A percentile compares a stretch with the other conserved stretches of the same genome.
phyloP scores from a whole-genome alignment of 2,797 vertebrate genomes.

The Pantherophis alleghaniensis region DNA sequence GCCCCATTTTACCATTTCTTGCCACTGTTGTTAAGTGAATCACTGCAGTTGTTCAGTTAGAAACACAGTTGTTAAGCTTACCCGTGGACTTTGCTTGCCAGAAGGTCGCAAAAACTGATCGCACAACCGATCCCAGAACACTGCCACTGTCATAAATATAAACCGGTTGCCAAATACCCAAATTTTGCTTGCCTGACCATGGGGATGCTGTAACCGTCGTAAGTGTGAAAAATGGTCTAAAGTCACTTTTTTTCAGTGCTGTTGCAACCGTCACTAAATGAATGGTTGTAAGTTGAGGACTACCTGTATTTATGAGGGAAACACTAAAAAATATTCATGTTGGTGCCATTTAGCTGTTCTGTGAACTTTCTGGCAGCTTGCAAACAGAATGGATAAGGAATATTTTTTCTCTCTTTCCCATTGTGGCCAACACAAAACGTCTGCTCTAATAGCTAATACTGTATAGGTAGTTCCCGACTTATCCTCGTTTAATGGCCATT shows the following conservation, averaged over 20 bases:
- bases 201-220: not conserved
- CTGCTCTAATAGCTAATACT: not conserved
- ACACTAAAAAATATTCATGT: not conserved
- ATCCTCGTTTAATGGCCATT: not conserved
- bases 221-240: too few species aligned
- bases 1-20: not conserved
- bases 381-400: not conserved
- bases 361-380: conserved; percentile 3
- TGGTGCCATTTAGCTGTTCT: not conserved
- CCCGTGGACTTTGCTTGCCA: not conserved
- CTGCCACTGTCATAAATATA: not conserved
- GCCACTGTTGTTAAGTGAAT: not conserved
- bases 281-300: not conserved
- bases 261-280: not conserved
- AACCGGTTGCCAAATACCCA: not conserved
- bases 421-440: not conserved
- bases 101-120: not conserved
- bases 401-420: not conserved
- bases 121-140: not conserved
- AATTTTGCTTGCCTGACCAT: not conserved
- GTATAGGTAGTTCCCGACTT: not conserved
- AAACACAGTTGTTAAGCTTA: not conserved
- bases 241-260: not conserved
- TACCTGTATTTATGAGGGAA: not conserved
- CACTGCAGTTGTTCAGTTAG: not conserved